Evolutionary conservation across 2,888 invertebrate genomes (phyloP).

Genomic region (Ichneumon xanthorius): DNA sequence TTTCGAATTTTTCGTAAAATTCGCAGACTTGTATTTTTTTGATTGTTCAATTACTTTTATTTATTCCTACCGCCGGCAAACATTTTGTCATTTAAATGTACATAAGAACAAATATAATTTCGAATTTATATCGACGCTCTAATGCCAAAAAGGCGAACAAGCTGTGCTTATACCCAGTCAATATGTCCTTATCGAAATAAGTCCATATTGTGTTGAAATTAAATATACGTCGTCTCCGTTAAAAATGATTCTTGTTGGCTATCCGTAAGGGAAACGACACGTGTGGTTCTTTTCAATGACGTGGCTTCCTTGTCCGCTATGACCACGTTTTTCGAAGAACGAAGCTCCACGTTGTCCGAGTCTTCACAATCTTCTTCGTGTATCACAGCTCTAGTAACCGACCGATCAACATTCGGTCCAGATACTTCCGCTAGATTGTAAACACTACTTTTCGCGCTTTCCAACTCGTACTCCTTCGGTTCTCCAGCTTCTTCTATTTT

Average conservation of each 20-base stretch:
- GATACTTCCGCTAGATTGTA: background rate
- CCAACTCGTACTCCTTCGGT: constrained; percentile 49
- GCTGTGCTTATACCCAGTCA: background rate
- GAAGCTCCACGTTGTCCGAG: constrained; percentile 18
- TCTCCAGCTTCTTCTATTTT: constrained; percentile 29
- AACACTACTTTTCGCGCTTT: constrained; percentile 12
- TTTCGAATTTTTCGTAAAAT: background rate
- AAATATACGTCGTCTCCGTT: constrained; percentile 70
- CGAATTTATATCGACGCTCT: background rate
- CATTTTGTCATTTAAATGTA: background rate
- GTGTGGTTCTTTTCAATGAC: background rate
- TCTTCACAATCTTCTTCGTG: constrained; percentile 52
- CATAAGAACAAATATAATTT: constrained; percentile 10
- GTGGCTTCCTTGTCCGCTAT: background rate
- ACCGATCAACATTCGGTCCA: background rate
- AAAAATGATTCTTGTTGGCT: constrained; percentile 49
- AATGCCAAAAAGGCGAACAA: background rate
- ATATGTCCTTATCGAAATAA: background rate
- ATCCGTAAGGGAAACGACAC: constrained; percentile 53
- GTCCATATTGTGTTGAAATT: constrained; percentile 28
- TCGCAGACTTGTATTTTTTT: background rate
- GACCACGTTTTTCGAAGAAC: background rate
- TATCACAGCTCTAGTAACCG: constrained; percentile 47
- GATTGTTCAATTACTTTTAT: constrained; percentile 1
- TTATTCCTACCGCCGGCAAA: background rate